Percentiles rank a stretch among this genome's conserved stretches.
Conservation (phyloP, 2,113 vertebrate species). For the Athene cunicularia region DNA sequence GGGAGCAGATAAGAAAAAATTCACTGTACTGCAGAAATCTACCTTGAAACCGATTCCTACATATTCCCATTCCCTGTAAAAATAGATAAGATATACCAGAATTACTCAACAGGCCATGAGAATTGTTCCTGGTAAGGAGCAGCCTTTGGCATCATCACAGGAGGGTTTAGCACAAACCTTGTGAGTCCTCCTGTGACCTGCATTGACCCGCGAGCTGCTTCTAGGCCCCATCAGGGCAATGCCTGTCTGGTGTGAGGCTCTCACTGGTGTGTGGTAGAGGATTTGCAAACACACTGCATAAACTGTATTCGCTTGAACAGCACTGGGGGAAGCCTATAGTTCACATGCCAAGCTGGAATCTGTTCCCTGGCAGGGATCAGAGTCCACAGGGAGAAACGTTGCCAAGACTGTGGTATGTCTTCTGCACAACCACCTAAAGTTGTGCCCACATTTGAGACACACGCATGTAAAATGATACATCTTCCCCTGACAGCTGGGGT, state of each 20-base stretch:
- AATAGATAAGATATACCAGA: background rate
- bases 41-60: background rate
- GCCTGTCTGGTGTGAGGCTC: background rate
- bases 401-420: background rate
- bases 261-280: background rate
- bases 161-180: background rate
- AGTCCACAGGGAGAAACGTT: background rate
- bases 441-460: background rate
- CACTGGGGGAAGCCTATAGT: background rate
- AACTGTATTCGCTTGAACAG: background rate
- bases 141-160: background rate
- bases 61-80: background rate
- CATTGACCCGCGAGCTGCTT: background rate
- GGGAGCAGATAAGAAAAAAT: background rate
- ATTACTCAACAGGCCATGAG: background rate
- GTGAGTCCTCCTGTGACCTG: background rate
- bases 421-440: background rate
- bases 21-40: background rate
- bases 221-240: background rate
- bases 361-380: background rate
- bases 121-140: background rate
- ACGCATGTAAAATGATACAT: rapidly evolving
- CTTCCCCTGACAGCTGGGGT: background rate
- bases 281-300: rapidly evolving
- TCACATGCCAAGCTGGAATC: background rate